Percentiles rank a stretch among this genome's conserved stretches.
Conservation (phyloP, 2,113 vertebrate genomes). For the Ascaphus truei region DNA sequence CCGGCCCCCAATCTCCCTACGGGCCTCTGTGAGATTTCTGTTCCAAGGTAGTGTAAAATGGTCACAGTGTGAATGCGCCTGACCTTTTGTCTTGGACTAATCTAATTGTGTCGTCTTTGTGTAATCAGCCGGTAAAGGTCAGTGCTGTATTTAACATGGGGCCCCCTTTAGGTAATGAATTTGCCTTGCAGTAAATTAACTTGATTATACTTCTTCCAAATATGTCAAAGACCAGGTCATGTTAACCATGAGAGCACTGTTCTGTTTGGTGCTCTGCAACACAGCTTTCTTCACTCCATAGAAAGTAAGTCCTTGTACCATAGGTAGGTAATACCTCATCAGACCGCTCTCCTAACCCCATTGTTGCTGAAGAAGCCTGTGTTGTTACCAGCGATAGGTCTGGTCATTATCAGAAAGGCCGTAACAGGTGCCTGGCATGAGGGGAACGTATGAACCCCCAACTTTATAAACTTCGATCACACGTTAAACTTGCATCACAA, state of each 20-base stretch:
- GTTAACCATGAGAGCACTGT: conserved; percentile 63
- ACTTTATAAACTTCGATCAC: no score
- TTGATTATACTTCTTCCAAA: conserved; percentile 87
- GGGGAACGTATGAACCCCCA: no score
- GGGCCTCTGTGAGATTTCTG: conserved; percentile 43
- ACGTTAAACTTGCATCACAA: no score
- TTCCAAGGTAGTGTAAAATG: conserved; percentile 74
- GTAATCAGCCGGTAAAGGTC: conserved; percentile 95
- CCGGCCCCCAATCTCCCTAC: not conserved
- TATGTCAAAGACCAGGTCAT: conserved; percentile 68
- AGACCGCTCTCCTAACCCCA: not conserved
- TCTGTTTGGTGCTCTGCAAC: conserved; percentile 17
- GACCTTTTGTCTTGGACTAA: conserved; percentile 93
- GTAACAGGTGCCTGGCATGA: no score
- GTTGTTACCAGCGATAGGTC: no score
- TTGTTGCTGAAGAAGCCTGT: not conserved
- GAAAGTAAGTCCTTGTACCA: no score
- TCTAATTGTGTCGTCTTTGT: conserved; percentile 95
- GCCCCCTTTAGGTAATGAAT: conserved; percentile 88
- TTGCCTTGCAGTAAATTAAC: conserved; percentile 94
- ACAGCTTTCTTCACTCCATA: conserved; percentile 38
- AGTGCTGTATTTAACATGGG: conserved; percentile 87
- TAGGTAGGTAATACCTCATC: not conserved
- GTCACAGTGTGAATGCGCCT: conserved; percentile 84
- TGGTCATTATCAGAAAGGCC: no score